Conservation (phyloP, 2,797 vertebrate species). For the Sarcophilus harrisii region DNA sequence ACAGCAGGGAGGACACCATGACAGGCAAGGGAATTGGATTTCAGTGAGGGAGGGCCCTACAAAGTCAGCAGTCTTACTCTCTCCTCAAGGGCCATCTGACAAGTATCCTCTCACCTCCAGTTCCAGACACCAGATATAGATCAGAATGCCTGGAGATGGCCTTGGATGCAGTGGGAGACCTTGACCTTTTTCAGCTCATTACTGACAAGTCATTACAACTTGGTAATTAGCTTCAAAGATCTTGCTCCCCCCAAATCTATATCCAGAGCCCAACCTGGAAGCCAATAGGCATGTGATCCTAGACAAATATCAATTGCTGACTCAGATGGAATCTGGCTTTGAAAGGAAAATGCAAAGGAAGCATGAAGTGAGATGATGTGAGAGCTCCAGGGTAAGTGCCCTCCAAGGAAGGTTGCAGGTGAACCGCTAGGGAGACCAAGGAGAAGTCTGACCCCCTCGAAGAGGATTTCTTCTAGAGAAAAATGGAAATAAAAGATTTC, state of each 20-base stretch:
- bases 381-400: slow-evolving; percentile 94
- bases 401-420: slow-evolving; percentile 94
- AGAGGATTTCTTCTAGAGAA: slow-evolving; percentile 93
- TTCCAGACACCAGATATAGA: too few species aligned
- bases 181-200: background rate
- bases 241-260: background rate
- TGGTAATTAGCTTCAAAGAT: background rate
- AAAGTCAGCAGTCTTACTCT: too few species aligned
- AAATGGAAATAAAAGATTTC: slow-evolving; percentile 93
- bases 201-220: background rate
- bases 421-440: slow-evolving; percentile 93
- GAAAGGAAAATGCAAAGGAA: background rate
- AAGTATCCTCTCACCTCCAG: too few species aligned
- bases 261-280: background rate
- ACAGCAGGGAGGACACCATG: too few species aligned
- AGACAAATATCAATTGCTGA: background rate
- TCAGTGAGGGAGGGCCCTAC: too few species aligned
- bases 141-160: too few species aligned
- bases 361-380: background rate
- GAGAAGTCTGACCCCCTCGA: slow-evolving; percentile 94
- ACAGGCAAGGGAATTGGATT: too few species aligned
- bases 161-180: too few species aligned
- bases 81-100: too few species aligned
- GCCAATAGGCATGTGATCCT: background rate
- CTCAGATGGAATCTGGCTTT: background rate